Evolutionary conservation across 1,140 invertebrate genomes (phyloP).

Genomic region (Drosophila azteca): DNA sequence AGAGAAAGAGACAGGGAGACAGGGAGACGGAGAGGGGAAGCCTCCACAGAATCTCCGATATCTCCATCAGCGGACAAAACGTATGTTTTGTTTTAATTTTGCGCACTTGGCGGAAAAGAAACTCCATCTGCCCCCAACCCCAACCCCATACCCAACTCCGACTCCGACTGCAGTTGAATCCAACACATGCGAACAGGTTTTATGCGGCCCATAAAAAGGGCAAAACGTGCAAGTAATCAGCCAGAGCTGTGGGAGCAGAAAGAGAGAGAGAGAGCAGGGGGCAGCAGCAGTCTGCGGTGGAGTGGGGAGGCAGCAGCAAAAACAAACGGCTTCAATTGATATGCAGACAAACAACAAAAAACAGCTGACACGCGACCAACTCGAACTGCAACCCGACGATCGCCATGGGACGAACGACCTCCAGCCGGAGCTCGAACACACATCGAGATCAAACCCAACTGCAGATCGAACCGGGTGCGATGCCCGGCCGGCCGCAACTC

Average conservation of each 20-base stretch:
- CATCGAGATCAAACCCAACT: slow-evolving; percentile 15
- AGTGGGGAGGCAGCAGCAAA: slow-evolving; percentile 6
- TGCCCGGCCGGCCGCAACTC: not conserved
- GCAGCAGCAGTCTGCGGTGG: no score
- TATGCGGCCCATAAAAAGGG: slow-evolving; percentile 50
- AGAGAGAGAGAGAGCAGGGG: not conserved
- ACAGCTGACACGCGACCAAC: slow-evolving; percentile 71
- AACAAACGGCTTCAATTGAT: slow-evolving; percentile 40
- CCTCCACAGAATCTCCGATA: slow-evolving; percentile 49
- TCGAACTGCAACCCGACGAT: slow-evolving; percentile 12
- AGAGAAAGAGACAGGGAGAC: not conserved
- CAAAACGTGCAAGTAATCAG: slow-evolving; percentile 35
- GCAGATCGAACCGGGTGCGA: not conserved
- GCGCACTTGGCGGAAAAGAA: slow-evolving; percentile 50
- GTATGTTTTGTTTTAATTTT: slow-evolving; percentile 80
- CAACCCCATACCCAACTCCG: slow-evolving; percentile 4
- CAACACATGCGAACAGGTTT: slow-evolving; percentile 57
- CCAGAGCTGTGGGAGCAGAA: not conserved
- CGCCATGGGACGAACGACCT: not conserved
- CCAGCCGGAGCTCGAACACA: slow-evolving; percentile 32
- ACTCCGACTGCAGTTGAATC: not conserved
- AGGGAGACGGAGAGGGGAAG: not conserved
- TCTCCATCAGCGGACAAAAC: slow-evolving; percentile 65
- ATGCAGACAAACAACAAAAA: slow-evolving; percentile 49
- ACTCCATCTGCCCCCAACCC: slow-evolving; percentile 8